Evolutionary conservation across 2,113 vertebrate species (phyloP), one percentile per base, ranked within the genome.

Genomic region (Phyllopteryx taeniolatus): DNA sequence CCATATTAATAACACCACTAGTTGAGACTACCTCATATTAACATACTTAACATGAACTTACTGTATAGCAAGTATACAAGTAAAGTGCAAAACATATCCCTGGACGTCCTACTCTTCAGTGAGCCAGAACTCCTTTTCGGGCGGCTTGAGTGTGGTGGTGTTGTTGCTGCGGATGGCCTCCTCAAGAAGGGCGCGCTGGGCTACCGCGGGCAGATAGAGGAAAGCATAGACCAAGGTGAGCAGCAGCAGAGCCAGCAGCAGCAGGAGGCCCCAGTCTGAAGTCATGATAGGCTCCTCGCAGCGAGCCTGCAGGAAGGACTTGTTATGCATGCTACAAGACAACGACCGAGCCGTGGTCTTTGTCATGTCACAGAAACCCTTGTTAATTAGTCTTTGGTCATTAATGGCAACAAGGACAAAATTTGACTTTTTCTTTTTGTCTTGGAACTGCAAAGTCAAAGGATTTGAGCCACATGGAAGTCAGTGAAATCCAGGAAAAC

Each of bases 241-340:
- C 42, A 93, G 42, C 20, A 94, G 76, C 70, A 93, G 86, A 14
- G 92, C 93, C 68, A 93, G 79, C 53, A 90, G 76, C 68, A 94
- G 83, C 12, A 88, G 89, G 47, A 94, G 0, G 15, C 92, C 91
- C 92, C 94, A 94, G 80, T 93, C 88, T 0, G 91, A 86, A 0
- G 91, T 89, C 83, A 93, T 85, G 54, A 93, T 73, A 2, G 93
- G 91, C 80, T 93, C 87, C 0, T 91, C 85, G 22, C 93, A 94
- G 27, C 92, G 91, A 20, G 93, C 93, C 78, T 93, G 92, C 61
- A 94, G 83, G 49, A 91, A 93, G 0, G 90, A 91, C n/a, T 83
- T 83, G 19, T 79, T 83, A 67, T 76, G 84, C 88, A 91, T 90
- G 15, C 33, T 19, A 31, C 39, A 46, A 4, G 33, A 46, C n/a